Base-by-base conservation (phyloP, 2,797 vertebrate genomes). In the Podargus strigoides region DNA sequence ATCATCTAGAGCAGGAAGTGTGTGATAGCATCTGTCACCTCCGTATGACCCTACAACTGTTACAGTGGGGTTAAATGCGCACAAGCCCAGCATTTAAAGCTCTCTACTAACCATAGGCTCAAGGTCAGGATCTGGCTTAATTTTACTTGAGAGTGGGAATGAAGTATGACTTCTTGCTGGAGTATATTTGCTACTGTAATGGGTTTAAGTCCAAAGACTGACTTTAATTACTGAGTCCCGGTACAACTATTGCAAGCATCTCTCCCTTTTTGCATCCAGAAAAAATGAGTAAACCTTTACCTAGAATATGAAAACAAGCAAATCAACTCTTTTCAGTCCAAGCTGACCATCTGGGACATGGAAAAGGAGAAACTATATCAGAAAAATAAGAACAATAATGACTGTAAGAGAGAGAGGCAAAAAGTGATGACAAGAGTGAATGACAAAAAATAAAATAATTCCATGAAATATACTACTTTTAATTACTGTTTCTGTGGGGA, bases 1-100 rank as follows among this genome's bases (percentile, higher is more conserved):
- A 97, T 97, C 95, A 83, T 83, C 90, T 92, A 52, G 75, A 49
- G 41, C 59, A 95, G 83, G 82, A 96, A 85, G 76, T 62, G 50
- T 85, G 76, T 87, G 86, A 94, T 91, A 94, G 47, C 67, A 94
- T 96, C 80, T 85, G 85, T 97, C 95, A 97, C 96, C 95, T 97
- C 69, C 72, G 46, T 73, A 19, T 95, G 95, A 97, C 91, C 94
- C 84, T 68, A 69, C 42, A 87, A 68, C 52, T 47, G 64, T 83
- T 95, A 89, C 39, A 44, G n/a, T 72, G 85, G 30, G 93, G 82
- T 95, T 93, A 96, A 97, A 90, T 58, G 59, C 46, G 47, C 91
- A 84, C 66, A 91, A 93, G 42, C 30, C 50, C 84, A 82, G 73
- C 66, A 77, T 90, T 94, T 89, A 95, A 89, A 89, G 79, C 83